These are phyloP conservation scores for Galleria mellonella DNA, from an alignment of 1,140 invertebrate species.

Conservation along the genomic window DNA sequence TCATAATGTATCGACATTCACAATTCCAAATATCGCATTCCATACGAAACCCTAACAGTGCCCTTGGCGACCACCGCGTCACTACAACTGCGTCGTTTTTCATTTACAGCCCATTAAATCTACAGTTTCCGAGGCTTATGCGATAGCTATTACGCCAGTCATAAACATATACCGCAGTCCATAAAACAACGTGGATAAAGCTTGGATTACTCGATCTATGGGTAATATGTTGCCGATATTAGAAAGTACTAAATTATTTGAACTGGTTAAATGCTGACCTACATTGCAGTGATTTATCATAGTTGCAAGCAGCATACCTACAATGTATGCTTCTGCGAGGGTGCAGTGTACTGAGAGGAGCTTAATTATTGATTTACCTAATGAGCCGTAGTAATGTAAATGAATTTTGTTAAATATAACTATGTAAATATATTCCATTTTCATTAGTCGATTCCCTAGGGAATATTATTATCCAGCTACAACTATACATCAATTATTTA, in stretches of 20 bases:
- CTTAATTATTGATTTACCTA: too few species aligned
- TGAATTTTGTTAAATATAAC: too few species aligned
- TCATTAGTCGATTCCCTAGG: too few species aligned
- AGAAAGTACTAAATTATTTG: slow-evolving; percentile 3
- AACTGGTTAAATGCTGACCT: background rate
- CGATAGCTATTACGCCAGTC: slow-evolving; percentile 2
- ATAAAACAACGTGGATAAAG: slow-evolving; percentile 4
- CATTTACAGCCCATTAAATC: background rate
- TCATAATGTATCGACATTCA: too few species aligned
- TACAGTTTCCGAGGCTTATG: background rate
- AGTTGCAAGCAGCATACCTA: too few species aligned
- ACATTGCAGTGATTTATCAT: background rate
- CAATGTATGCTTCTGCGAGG: too few species aligned
- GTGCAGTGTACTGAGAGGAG: too few species aligned
- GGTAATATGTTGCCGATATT: slow-evolving; percentile 3
- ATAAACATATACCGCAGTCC: slow-evolving; percentile 3
- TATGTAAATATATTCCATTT: too few species aligned
- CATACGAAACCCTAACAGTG: background rate
- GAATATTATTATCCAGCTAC: too few species aligned
- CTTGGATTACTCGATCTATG: background rate
- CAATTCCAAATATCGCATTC: too few species aligned
- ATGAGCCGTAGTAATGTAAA: too few species aligned
- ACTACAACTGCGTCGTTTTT: background rate
- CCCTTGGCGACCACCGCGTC: background rate
- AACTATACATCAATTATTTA: too few species aligned